A percentile compares a stretch with the other conserved stretches of the same genome.
These are phyloP conservation scores for Piezodorus guildinii DNA, from an alignment of 1,140 invertebrate genomes.

Conservation along the genomic window DNA sequence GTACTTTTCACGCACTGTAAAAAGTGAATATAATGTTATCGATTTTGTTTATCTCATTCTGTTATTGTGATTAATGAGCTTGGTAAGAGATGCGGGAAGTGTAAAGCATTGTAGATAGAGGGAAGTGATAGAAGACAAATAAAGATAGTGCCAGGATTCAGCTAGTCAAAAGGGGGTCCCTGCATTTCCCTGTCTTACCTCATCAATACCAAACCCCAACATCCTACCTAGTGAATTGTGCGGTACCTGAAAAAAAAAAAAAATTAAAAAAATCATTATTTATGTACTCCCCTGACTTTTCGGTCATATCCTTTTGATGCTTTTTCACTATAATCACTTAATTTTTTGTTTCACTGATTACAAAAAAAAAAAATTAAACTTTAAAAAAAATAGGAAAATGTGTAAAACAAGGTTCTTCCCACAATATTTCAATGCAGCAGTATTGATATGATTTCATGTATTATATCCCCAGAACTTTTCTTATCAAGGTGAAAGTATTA, in stretches of 20 bases:
- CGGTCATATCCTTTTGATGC: slow-evolving; percentile 15
- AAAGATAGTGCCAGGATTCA: slow-evolving; percentile 8
- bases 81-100: slow-evolving; percentile 14
- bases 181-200: slow-evolving; percentile 9
- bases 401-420: slow-evolving; percentile 10
- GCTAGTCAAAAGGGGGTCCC: slow-evolving; percentile 10
- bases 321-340: slow-evolving; percentile 9
- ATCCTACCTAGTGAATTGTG: slow-evolving; percentile 10
- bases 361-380: slow-evolving; percentile 1
- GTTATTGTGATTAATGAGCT: slow-evolving; percentile 5
- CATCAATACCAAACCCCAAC: slow-evolving; percentile 10
- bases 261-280: not conserved
- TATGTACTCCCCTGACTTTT: slow-evolving; percentile 8
- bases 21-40: not conserved
- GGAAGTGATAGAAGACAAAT: not conserved
- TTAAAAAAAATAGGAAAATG: slow-evolving; percentile 16
- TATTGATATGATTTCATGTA: slow-evolving; percentile 15
- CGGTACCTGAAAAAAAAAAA: slow-evolving; percentile 21
- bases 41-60: slow-evolving; percentile 10
- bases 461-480: slow-evolving; percentile 1
- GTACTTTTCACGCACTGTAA: slow-evolving; percentile 19
- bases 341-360: not conserved
- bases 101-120: slow-evolving; percentile 8
- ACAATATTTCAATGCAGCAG: slow-evolving; percentile 10
- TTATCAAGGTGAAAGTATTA: slow-evolving; percentile 21